Percentiles rank a stretch among this genome's conserved stretches.
phyloP scores from a whole-genome alignment of 2,797 vertebrate species.

The Cuniculus paca region DNA sequence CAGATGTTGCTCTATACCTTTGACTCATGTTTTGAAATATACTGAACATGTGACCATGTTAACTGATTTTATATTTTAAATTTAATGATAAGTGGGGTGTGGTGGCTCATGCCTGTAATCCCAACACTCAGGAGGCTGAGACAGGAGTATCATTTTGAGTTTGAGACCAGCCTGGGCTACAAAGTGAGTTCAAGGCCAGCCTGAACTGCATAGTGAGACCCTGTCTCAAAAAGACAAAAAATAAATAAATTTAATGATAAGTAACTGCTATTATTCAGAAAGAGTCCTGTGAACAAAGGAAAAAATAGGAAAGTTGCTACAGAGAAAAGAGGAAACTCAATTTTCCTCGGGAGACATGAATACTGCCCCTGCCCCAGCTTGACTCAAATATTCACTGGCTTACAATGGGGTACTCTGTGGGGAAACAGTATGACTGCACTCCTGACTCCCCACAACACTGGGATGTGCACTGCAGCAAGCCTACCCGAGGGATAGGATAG shows the following conservation, averaged over 20 bases:
- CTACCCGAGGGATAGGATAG: neutral
- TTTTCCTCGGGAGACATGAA: neutral
- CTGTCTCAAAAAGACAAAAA: no score
- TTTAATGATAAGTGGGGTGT: neutral
- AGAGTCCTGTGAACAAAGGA: neutral
- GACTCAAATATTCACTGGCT: neutral
- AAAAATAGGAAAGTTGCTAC: neutral
- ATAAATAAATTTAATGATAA: neutral
- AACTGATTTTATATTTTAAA: neutral
- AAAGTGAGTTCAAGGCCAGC: no score
- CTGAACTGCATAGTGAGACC: no score
- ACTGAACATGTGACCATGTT: neutral
- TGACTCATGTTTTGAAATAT: neutral
- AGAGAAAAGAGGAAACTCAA: neutral
- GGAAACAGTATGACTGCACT: rapidly evolving
- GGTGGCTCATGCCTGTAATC: no score
- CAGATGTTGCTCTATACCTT: neutral
- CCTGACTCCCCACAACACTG: neutral
- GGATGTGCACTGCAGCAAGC: rapidly evolving
- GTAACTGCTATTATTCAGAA: neutral
- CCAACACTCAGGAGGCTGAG: no score
- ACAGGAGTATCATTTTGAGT: no score
- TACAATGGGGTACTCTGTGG: rapidly evolving
- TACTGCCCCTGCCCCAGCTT: no score
- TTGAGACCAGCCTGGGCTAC: no score